Evolutionary conservation across 2,888 invertebrate genomes (phyloP).

Genomic region (Dione juno): DNA sequence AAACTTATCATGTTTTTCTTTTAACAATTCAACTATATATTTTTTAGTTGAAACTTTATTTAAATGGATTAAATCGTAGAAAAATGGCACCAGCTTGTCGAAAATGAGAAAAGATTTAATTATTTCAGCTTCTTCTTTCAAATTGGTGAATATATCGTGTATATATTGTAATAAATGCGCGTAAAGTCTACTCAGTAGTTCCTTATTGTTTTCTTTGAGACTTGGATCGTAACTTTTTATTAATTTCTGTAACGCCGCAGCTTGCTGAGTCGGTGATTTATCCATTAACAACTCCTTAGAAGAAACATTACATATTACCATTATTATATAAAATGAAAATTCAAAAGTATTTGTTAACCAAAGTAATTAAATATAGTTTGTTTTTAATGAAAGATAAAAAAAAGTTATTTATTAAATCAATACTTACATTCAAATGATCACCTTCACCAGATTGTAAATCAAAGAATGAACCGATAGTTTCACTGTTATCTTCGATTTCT

Average conservation of each 20-base stretch:
- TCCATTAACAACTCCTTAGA: constrained; percentile 84
- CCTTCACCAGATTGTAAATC: constrained; percentile 64
- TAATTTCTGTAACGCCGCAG: constrained; percentile 89
- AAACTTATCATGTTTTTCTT: constrained; percentile 87
- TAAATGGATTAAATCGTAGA: constrained; percentile 88
- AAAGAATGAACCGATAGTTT: constrained; percentile 65
- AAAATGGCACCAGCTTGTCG: constrained; percentile 81
- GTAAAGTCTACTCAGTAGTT: constrained; percentile 88
- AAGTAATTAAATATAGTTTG: no score
- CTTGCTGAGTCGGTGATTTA: constrained; percentile 86
- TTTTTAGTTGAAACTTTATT: constrained; percentile 87
- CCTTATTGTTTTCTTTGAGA: constrained; percentile 90
- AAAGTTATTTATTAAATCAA: no score
- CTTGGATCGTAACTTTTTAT: constrained; percentile 95
- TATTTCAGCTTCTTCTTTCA: constrained; percentile 68
- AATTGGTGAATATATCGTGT: constrained; percentile 84
- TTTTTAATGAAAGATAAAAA: no score
- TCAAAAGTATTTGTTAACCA: no score
- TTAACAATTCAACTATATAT: constrained; percentile 87
- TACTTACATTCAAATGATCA: constrained; percentile 68
- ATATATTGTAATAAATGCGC: constrained; percentile 90
- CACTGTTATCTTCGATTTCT: constrained; percentile 52
- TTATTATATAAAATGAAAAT: neutral
- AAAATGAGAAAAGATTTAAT: constrained; percentile 84
- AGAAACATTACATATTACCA: constrained; percentile 17